Evolutionary conservation across 2,888 invertebrate species (phyloP).

Genomic region (Siphlonurus alternatus): DNA sequence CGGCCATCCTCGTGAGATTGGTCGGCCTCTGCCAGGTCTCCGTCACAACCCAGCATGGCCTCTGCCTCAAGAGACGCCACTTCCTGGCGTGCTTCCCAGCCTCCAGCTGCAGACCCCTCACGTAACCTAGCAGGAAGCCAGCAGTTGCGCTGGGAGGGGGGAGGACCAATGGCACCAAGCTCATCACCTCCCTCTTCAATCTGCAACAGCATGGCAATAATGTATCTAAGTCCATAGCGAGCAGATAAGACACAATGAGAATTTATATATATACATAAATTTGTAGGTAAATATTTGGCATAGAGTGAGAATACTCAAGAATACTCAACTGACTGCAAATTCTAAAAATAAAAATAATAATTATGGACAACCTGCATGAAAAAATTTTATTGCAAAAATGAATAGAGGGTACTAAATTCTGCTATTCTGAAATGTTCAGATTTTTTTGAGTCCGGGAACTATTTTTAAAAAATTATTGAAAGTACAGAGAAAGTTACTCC

Average conservation of each 20-base stretch:
- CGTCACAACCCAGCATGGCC: constrained; percentile 25
- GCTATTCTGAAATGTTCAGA: no score
- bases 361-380: no score
- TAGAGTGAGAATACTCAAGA: not conserved
- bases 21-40: constrained; percentile 65
- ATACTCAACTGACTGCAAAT: not conserved
- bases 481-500: no score
- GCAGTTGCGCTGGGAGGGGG: not conserved
- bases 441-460: no score
- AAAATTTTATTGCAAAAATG: no score
- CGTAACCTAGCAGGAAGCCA: not conserved
- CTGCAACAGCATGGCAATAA: not conserved
- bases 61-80: constrained; percentile 1
- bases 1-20: constrained; percentile 33
- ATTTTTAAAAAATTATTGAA: no score
- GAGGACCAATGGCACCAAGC: not conserved
- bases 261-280: no score
- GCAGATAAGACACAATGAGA: no score
- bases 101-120: not conserved
- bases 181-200: no score
- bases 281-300: not conserved
- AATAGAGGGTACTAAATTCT: no score
- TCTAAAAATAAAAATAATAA: no score
- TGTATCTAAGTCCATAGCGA: no score
- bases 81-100: constrained; percentile 1